These are phyloP conservation scores for Hippocampus barbouri DNA, from an alignment of 2,113 vertebrate genomes.

Conservation along the genomic window DNA sequence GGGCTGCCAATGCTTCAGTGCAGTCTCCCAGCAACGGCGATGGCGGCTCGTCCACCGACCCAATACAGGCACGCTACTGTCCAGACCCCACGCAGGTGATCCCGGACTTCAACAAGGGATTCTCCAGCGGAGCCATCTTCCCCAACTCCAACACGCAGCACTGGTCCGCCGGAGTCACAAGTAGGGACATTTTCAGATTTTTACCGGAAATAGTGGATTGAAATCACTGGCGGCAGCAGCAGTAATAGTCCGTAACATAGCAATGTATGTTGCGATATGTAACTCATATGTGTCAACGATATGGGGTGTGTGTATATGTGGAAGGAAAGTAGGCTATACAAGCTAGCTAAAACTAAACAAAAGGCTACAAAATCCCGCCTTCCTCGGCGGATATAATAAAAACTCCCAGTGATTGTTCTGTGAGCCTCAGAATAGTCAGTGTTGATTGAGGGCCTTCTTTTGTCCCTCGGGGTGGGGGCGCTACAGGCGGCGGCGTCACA, in stretches of 20 bases:
- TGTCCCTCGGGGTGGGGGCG: background rate
- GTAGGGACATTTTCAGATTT: slow-evolving; percentile 33
- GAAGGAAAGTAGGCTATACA: background rate
- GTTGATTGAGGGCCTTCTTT: background rate
- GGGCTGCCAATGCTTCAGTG: slow-evolving; percentile 29
- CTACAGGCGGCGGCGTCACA: slow-evolving; percentile 81
- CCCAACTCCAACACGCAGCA: slow-evolving; percentile 42
- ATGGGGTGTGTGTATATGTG: too few species aligned
- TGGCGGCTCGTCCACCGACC: slow-evolving; percentile 15
- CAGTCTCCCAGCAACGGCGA: slow-evolving; percentile 50
- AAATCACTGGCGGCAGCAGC: background rate
- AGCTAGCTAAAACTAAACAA: background rate
- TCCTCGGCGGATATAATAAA: background rate
- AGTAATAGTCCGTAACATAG: too few species aligned
- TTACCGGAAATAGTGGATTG: background rate
- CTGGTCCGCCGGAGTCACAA: slow-evolving; percentile 64
- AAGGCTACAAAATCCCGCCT: background rate
- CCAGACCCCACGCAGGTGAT: slow-evolving; percentile 78
- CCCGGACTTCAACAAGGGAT: slow-evolving; percentile 56
- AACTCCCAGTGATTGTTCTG: background rate
- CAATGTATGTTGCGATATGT: too few species aligned
- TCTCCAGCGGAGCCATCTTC: slow-evolving; percentile 51
- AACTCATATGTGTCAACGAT: too few species aligned
- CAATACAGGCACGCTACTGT: slow-evolving; percentile 68
- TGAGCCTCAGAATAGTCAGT: background rate